These are phyloP conservation scores for Neodiprion virginianus DNA, from an alignment of 1,140 invertebrate genomes.

Conservation along the genomic window DNA sequence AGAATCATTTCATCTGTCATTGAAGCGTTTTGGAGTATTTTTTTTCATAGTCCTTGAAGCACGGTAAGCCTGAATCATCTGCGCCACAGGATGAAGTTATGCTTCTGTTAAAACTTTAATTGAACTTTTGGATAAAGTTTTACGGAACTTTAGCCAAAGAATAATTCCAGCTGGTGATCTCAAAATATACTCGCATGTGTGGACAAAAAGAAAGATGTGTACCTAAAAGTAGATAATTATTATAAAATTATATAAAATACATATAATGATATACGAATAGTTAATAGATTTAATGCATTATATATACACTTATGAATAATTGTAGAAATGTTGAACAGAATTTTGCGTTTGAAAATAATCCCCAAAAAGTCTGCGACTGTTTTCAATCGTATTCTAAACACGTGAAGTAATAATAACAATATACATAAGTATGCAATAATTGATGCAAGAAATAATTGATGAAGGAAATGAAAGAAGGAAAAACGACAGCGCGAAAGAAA, in stretches of 20 bases:
- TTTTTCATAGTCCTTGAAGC: not conserved
- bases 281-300: slow-evolving; percentile 31
- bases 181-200: slow-evolving; percentile 39
- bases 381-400: not conserved
- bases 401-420: slow-evolving; percentile 3
- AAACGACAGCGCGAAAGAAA: slow-evolving; percentile 6
- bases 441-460: slow-evolving; percentile 10
- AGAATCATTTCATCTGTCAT: too few relatives aligned
- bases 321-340: slow-evolving; percentile 3
- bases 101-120: slow-evolving; percentile 40
- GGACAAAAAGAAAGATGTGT: slow-evolving; percentile 38
- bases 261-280: slow-evolving; percentile 28
- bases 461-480: slow-evolving; percentile 9
- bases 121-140: slow-evolving; percentile 30
- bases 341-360: not conserved
- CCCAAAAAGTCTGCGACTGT: not conserved
- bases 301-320: slow-evolving; percentile 11
- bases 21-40: too few relatives aligned
- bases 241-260: slow-evolving; percentile 23
- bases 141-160: slow-evolving; percentile 21
- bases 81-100: slow-evolving; percentile 28
- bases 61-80: not conserved
- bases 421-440: slow-evolving; percentile 13
- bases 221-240: slow-evolving; percentile 29
- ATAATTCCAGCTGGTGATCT: slow-evolving; percentile 51